Evolutionary conservation across 2,888 invertebrate genomes (phyloP).

Genomic region (Cosmorhoe ocellata): DNA sequence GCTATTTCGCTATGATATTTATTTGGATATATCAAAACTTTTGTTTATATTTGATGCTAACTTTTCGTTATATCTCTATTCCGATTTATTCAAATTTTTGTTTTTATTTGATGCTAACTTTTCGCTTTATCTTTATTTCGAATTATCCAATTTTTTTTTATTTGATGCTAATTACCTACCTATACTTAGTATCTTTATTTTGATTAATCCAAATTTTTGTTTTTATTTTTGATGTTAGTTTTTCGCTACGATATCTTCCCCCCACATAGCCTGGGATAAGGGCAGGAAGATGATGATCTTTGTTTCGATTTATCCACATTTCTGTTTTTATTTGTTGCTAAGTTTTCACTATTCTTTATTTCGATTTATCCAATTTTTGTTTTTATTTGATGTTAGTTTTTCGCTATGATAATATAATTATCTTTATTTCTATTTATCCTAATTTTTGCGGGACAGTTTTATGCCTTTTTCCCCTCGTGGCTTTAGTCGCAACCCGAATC

Average conservation of each 20-base stretch:
- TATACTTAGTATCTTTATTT: conserved; percentile 1
- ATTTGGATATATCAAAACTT: too few relatives aligned
- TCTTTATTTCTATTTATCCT: conserved; percentile 1
- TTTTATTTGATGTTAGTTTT: conserved; percentile 23
- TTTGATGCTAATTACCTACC: conserved; percentile 9
- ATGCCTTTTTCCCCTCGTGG: too few relatives aligned
- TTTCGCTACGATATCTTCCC: too few relatives aligned
- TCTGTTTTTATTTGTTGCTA: background rate
- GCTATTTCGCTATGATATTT: too few relatives aligned
- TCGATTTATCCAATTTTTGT: too few relatives aligned
- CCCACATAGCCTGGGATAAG: too few relatives aligned
- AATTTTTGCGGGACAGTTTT: too few relatives aligned
- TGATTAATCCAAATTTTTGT: background rate
- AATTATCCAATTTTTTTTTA: too few relatives aligned
- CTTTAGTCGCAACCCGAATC: too few relatives aligned
- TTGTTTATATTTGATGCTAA: conserved; percentile 28
- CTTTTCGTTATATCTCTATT: conserved; percentile 2
- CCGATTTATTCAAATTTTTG: too few relatives aligned
- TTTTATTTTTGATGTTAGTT: conserved; percentile 11
- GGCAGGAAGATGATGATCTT: conserved; percentile 18
- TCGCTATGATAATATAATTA: background rate
- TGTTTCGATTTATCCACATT: background rate
- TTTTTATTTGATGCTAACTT: background rate
- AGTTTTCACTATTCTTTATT: too few relatives aligned
- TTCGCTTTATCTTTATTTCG: too few relatives aligned